A percentile compares a stretch with the other conserved stretches of the same genome.
Evolutionary conservation across 2,113 vertebrate genomes (phyloP).

Genomic region (Sardina pilchardus): DNA sequence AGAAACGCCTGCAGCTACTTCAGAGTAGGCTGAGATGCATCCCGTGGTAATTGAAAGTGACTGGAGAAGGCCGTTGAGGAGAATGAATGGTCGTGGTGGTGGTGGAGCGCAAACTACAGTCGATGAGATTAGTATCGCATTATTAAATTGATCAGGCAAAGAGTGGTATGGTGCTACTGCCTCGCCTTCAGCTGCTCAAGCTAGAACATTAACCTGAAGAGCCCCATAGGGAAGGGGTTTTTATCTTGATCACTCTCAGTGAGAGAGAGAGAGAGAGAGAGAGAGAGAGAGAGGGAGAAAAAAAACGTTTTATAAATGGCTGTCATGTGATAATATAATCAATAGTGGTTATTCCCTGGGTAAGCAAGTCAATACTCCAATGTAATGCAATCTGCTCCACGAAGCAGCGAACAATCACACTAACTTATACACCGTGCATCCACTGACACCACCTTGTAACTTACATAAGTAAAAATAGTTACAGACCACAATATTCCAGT

Average conservation of each 20-base stretch:
- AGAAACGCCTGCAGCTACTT: background rate
- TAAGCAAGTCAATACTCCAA: slow-evolving; percentile 37
- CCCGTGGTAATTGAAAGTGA: slow-evolving; percentile 14
- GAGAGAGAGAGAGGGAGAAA: background rate
- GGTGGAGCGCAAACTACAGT: slow-evolving; percentile 12
- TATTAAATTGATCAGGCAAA: slow-evolving; percentile 27
- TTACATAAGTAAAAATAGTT: background rate
- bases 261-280: background rate
- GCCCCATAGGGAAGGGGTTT: slow-evolving; percentile 7
- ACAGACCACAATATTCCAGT: background rate
- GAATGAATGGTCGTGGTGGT: slow-evolving; percentile 3
- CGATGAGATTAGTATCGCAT: slow-evolving; percentile 33
- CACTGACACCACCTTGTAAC: slow-evolving; percentile 1
- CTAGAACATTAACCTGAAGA: slow-evolving; percentile 29
- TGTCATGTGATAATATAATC: slow-evolving; percentile 23
- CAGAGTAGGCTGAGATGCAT: background rate
- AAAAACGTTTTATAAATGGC: slow-evolving; percentile 31
- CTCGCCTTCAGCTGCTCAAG: background rate
- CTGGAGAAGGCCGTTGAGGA: background rate
- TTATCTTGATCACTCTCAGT: background rate
- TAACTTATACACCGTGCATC: background rate
- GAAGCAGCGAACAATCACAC: slow-evolving; percentile 9
- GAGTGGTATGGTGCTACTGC: background rate
- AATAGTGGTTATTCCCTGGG: slow-evolving; percentile 26
- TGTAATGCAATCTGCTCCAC: background rate